phyloP scores from a whole-genome alignment of 2,888 invertebrate genomes.

The Perithous albicinctus region DNA sequence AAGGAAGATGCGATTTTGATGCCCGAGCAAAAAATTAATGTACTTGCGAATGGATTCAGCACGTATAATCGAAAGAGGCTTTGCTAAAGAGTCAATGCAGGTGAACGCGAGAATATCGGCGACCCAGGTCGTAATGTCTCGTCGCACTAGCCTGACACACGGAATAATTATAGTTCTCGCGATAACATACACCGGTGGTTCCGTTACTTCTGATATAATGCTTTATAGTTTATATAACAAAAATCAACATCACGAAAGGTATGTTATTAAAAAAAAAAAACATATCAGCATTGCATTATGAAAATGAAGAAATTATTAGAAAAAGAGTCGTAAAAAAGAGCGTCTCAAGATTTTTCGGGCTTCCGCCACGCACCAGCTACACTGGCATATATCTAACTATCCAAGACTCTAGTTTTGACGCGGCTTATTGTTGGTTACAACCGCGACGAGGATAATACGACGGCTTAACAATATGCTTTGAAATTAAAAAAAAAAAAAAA shows the following conservation, averaged over 20 bases:
- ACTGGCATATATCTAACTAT: background rate
- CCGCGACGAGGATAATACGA: slow-evolving; percentile 34
- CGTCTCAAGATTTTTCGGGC: background rate
- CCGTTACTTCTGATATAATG: slow-evolving; percentile 19
- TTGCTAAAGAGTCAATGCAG: slow-evolving; percentile 43
- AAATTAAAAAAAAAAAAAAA: too few species aligned
- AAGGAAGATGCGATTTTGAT: background rate
- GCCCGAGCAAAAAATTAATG: background rate
- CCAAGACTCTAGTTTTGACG: background rate
- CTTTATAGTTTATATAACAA: slow-evolving; percentile 23
- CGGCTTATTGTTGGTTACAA: slow-evolving; percentile 26
- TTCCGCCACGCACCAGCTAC: background rate
- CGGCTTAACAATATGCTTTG: slow-evolving; percentile 12
- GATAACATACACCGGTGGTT: slow-evolving; percentile 49
- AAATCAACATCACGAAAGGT: too few species aligned
- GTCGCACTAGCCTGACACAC: slow-evolving; percentile 45
- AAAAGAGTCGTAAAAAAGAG: background rate
- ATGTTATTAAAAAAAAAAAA: too few species aligned
- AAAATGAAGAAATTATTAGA: background rate
- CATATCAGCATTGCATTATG: too few species aligned
- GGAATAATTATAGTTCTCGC: slow-evolving; percentile 62
- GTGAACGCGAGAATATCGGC: slow-evolving; percentile 28
- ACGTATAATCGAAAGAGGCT: slow-evolving; percentile 21
- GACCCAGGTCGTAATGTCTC: slow-evolving; percentile 44
- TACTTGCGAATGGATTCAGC: background rate